These are phyloP conservation scores for Rousettus leschenaultii DNA, from an alignment of 2,113 vertebrate genomes.

Conservation along the genomic window DNA sequence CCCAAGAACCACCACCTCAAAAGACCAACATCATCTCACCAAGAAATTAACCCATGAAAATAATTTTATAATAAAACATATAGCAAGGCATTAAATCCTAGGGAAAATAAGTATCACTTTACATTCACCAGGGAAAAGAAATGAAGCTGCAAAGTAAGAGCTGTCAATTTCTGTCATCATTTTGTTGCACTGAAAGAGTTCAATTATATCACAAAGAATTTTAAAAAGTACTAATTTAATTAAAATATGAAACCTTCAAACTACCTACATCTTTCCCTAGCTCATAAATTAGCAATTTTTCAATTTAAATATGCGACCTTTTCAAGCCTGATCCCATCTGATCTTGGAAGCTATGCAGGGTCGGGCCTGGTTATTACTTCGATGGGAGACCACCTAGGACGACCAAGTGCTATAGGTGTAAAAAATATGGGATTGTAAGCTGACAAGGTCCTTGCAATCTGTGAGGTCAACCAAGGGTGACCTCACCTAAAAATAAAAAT, in stretches of 20 bases:
- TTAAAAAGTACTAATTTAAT: constrained; percentile 43
- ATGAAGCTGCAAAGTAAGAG: not conserved
- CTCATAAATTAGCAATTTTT: not conserved
- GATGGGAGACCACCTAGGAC: too few species aligned
- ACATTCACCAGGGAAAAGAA: constrained; percentile 26
- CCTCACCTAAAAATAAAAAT: too few species aligned
- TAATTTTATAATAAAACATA: not conserved
- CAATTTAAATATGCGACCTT: not conserved
- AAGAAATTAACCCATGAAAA: not conserved
- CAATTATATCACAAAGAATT: not conserved
- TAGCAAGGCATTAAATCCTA: not conserved
- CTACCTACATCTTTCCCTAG: not conserved
- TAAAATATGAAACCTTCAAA: constrained; percentile 11
- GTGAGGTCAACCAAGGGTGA: too few species aligned
- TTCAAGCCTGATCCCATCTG: not conserved
- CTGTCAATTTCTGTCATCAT: not conserved
- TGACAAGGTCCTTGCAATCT: too few species aligned
- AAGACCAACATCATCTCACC: not conserved
- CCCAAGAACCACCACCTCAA: not conserved
- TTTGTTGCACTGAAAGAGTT: not conserved
- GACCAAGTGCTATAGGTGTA: too few species aligned
- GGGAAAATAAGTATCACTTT: not conserved
- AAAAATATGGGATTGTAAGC: too few species aligned
- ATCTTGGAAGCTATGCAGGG: too few species aligned
- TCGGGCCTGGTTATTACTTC: too few species aligned